These are phyloP conservation scores for Napeogenes inachia DNA, from an alignment of 2,888 invertebrate genomes.

Conservation along the genomic window DNA sequence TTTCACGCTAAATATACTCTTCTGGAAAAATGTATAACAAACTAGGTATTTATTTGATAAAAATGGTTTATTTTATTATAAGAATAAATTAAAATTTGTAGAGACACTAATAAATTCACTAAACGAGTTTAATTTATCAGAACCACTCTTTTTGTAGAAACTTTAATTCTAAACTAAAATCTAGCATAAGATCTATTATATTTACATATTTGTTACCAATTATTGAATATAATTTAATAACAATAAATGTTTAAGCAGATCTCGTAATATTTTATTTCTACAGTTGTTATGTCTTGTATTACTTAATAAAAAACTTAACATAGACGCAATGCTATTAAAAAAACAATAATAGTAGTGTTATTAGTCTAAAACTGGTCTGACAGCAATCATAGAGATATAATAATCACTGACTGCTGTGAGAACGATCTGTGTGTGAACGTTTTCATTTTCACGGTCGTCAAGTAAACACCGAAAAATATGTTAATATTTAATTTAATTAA, in stretches of 20 bases:
- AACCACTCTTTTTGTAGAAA: neutral
- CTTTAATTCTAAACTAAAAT: neutral
- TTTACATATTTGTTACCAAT: neutral
- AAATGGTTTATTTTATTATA: too few species aligned
- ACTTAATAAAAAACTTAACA: neutral
- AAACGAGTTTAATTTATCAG: neutral
- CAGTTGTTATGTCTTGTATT: neutral
- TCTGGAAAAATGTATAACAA: too few species aligned
- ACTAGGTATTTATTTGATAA: too few species aligned
- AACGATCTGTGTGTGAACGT: constrained; percentile 15
- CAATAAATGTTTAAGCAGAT: too few species aligned
- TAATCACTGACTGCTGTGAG: constrained; percentile 6
- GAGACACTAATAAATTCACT: neutral
- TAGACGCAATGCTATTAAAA: neutral
- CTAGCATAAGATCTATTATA: neutral
- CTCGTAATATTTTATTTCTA: too few species aligned
- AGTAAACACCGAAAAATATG: constrained; percentile 13
- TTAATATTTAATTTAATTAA: neutral
- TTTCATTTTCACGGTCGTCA: constrained; percentile 26
- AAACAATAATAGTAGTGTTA: neutral
- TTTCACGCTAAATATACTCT: too few species aligned
- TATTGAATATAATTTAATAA: too few species aligned
- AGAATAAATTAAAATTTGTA: too few species aligned
- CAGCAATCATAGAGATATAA: neutral
- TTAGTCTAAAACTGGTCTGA: constrained; percentile 1